Conservation (phyloP, 2,113 vertebrate species). For the Chloropsis cyanopogon region DNA sequence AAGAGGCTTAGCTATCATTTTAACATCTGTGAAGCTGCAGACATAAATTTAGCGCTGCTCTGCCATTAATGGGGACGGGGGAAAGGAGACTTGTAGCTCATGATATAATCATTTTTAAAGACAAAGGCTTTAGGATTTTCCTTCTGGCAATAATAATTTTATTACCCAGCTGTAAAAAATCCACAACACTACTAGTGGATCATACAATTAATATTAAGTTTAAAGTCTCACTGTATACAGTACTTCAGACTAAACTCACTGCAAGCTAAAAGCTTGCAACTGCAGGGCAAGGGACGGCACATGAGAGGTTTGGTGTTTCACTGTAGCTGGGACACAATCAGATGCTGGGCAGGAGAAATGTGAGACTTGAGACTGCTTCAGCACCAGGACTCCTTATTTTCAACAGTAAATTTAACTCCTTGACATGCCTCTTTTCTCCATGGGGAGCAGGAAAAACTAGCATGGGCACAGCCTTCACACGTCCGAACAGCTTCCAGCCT, state of each 20-base stretch:
- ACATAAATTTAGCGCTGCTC: not conserved
- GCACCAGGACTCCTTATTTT: not conserved
- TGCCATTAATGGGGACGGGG: not conserved
- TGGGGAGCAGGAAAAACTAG: not conserved
- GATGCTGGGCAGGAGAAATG: not conserved
- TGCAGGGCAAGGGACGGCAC: not conserved
- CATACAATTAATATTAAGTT: not conserved
- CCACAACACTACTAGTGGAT: not conserved
- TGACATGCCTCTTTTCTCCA: not conserved
- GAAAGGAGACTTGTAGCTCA: not conserved
- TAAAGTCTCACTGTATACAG: not conserved
- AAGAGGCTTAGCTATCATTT: not conserved
- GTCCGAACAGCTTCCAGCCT: not conserved
- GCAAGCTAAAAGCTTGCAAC: not conserved
- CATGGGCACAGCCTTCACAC: not conserved
- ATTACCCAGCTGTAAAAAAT: not conserved
- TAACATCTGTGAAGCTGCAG: not conserved
- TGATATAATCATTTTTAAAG: not conserved
- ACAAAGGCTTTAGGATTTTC: not conserved
- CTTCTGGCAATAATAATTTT: not conserved
- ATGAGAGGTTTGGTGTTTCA: not conserved
- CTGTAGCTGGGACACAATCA: not conserved
- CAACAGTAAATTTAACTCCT: not conserved
- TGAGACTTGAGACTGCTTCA: not conserved
- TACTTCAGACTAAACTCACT: not conserved